phyloP scores from a whole-genome alignment of 2,888 invertebrate genomes.

The Drosophila maculinotata region DNA sequence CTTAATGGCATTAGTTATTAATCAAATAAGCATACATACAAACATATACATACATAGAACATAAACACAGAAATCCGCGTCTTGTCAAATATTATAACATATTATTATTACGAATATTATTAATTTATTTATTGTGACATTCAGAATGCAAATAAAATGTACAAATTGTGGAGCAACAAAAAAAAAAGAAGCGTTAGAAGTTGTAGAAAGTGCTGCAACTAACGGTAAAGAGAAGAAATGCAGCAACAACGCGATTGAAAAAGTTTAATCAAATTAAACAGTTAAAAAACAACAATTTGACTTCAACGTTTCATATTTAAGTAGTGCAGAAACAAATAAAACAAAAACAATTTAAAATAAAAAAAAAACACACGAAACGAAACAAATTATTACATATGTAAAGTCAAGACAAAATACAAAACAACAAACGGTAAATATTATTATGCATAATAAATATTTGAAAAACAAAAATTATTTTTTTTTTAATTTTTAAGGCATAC shows the following conservation, averaged over 20 bases:
- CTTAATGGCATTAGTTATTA: constrained; percentile 68
- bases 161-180: constrained; percentile 69
- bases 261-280: constrained; percentile 80
- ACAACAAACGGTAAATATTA: constrained; percentile 71
- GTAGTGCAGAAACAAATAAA: constrained; percentile 76
- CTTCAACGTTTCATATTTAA: constrained; percentile 81
- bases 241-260: constrained; percentile 50
- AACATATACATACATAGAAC: constrained; percentile 4
- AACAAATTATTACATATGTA: constrained; percentile 67
- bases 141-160: constrained; percentile 76
- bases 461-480: constrained; percentile 35
- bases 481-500: constrained; percentile 2
- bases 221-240: constrained; percentile 9
- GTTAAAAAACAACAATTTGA: constrained; percentile 63
- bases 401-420: constrained; percentile 48
- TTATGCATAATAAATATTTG: constrained; percentile 75
- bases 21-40: constrained; percentile 39
- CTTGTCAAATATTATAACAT: constrained; percentile 69
- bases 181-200: not conserved
- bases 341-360: constrained; percentile 25
- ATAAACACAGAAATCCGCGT: constrained; percentile 68
- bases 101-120: constrained; percentile 30
- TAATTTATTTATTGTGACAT: constrained; percentile 70
- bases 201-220: too few relatives aligned
- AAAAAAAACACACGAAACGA: constrained; percentile 38